phyloP scores from a whole-genome alignment of 2,113 vertebrate species.

The Thoracochromis brauschi region DNA sequence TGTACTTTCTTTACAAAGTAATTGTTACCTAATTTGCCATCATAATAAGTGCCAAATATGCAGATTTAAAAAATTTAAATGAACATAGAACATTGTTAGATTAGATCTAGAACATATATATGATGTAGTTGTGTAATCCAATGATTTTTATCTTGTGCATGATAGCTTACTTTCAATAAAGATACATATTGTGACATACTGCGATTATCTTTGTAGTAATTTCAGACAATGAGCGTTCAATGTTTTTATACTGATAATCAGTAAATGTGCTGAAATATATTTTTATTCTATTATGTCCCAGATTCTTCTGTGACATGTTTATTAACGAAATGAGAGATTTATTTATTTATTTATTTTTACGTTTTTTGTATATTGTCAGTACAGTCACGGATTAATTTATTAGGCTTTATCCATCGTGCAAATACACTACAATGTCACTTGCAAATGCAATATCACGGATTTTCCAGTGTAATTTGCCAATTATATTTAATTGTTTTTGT shows the following conservation, averaged over 20 bases:
- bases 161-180: neutral
- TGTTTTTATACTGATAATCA: neutral
- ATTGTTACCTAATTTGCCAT: neutral
- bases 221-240: neutral
- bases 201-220: neutral
- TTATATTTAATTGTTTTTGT: neutral
- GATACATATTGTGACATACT: neutral
- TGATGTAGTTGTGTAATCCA: neutral
- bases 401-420: neutral
- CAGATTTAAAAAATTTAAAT: neutral
- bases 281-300: neutral
- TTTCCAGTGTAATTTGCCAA: neutral
- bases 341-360: accelerated
- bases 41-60: neutral
- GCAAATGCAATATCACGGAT: neutral
- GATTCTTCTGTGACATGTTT: neutral
- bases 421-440: neutral
- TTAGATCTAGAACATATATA: neutral
- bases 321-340: neutral
- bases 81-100: neutral
- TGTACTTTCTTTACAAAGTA: neutral
- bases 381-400: neutral
- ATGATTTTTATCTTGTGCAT: neutral
- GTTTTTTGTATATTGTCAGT: neutral
- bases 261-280: neutral